Conservation (phyloP, 2,888 invertebrate species). For the Lordiphosa fenestrarum region DNA sequence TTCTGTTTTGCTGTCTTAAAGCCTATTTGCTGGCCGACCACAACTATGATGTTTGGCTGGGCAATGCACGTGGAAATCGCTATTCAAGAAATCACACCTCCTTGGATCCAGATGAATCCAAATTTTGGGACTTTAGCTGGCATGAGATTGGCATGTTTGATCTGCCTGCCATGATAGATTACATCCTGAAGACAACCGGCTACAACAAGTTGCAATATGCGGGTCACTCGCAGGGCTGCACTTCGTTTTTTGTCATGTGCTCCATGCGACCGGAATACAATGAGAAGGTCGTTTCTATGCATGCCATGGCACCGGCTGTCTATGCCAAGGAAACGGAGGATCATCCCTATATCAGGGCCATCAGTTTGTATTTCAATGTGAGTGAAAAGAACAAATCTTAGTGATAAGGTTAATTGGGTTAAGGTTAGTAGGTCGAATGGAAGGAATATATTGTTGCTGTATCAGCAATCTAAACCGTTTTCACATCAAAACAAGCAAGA, state of each 20-base stretch:
- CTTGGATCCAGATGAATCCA: constrained; percentile 75
- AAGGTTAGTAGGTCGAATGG: too few species aligned
- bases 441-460: too few species aligned
- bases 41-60: constrained; percentile 79
- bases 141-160: constrained; percentile 92
- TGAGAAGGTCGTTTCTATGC: constrained; percentile 84
- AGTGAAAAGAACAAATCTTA: constrained; percentile 21
- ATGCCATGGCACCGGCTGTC: constrained; percentile 87
- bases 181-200: constrained; percentile 81
- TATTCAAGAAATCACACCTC: constrained; percentile 78
- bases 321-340: constrained; percentile 80
- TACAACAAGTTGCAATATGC: constrained; percentile 82
- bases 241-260: constrained; percentile 85
- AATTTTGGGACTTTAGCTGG: constrained; percentile 89
- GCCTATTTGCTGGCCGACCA: constrained; percentile 81
- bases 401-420: too few species aligned
- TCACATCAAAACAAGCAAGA: too few species aligned
- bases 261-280: constrained; percentile 85
- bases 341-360: constrained; percentile 77
- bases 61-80: constrained; percentile 79
- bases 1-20: constrained; percentile 24
- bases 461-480: too few species aligned
- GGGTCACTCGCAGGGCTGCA: constrained; percentile 87
- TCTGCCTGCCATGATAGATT: constrained; percentile 91
- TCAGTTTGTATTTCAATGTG: constrained; percentile 77